Percentiles rank a stretch among this genome's conserved stretches.
Evolutionary conservation across 1,140 invertebrate genomes (phyloP).

Genomic region (Aricia agestis): DNA sequence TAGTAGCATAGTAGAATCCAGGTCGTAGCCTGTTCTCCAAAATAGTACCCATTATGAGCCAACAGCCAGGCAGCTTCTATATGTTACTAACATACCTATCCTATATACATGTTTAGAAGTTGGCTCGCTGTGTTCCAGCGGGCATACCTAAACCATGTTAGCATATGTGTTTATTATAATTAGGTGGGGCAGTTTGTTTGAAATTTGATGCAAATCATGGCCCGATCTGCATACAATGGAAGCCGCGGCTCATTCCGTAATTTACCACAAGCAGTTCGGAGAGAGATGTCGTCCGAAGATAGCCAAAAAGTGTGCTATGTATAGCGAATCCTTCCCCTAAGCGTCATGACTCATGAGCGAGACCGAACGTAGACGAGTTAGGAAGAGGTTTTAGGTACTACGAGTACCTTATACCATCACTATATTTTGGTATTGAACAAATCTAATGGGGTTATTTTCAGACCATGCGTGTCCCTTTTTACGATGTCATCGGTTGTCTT

Average conservation of each 20-base stretch:
- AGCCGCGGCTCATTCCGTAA: constrained; percentile 53
- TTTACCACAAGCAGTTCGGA: constrained; percentile 48
- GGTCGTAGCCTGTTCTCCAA: too few relatives aligned
- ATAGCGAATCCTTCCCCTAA: neutral
- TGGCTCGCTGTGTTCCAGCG: neutral
- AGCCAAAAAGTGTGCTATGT: constrained; percentile 36
- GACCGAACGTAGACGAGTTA: neutral
- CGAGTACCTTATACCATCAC: too few relatives aligned
- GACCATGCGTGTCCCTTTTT: too few relatives aligned
- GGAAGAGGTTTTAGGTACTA: too few relatives aligned
- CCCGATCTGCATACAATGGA: constrained; percentile 65
- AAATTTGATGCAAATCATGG: constrained; percentile 66
- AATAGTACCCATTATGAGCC: too few relatives aligned
- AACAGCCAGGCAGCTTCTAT: too few relatives aligned
- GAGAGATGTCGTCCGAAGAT: constrained; percentile 63
- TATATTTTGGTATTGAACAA: too few relatives aligned
- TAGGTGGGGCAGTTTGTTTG: constrained; percentile 42
- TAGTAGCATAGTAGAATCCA: too few relatives aligned
- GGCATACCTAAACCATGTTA: neutral
- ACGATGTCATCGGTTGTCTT: too few relatives aligned
- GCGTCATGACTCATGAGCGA: neutral
- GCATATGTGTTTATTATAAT: constrained; percentile 32
- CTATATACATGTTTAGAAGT: too few relatives aligned
- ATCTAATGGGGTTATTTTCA: too few relatives aligned
- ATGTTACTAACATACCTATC: too few relatives aligned